A percentile compares a stretch with the other conserved stretches of the same genome.
Evolutionary conservation across 2,888 invertebrate species (phyloP).

Genomic region (Rosalia funebris): DNA sequence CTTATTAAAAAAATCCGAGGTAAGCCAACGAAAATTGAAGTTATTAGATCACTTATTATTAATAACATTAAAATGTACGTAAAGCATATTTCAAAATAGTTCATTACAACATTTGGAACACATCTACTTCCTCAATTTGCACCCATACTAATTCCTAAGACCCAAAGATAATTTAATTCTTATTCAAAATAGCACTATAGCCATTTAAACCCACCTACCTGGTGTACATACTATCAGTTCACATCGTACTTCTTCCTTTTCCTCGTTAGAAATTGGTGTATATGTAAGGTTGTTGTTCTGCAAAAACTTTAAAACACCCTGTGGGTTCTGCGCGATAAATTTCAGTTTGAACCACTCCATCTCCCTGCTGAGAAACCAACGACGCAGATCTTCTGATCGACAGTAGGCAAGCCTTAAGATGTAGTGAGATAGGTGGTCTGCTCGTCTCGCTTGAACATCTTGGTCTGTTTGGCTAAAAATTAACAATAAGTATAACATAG

Average conservation of each 20-base stretch:
- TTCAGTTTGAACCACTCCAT: conserved; percentile 87
- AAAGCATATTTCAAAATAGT: no score
- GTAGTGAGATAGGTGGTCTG: conserved; percentile 93
- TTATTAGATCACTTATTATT: no score
- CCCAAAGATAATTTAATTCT: no score
- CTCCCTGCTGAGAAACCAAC: conserved; percentile 91
- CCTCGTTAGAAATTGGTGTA: conserved; percentile 72
- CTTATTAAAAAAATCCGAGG: no score
- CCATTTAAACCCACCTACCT: no score
- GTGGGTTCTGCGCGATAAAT: conserved; percentile 72
- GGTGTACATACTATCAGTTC: conserved; percentile 72
- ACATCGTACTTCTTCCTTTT: conserved; percentile 72
- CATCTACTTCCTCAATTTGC: no score
- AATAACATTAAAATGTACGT: no score
- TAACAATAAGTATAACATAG: no score
- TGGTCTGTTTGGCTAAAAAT: conserved; percentile 68
- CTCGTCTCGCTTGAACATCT: conserved; percentile 74
- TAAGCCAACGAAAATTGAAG: no score
- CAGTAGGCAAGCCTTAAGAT: conserved; percentile 92
- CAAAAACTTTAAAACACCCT: conserved; percentile 75
- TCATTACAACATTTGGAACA: no score
- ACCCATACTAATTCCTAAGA: no score
- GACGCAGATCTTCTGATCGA: conserved; percentile 82
- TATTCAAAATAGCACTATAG: no score
- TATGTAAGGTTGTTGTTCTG: conserved; percentile 74